Conservation (phyloP, 2,113 vertebrate genomes). For the Ursus arctos region DNA sequence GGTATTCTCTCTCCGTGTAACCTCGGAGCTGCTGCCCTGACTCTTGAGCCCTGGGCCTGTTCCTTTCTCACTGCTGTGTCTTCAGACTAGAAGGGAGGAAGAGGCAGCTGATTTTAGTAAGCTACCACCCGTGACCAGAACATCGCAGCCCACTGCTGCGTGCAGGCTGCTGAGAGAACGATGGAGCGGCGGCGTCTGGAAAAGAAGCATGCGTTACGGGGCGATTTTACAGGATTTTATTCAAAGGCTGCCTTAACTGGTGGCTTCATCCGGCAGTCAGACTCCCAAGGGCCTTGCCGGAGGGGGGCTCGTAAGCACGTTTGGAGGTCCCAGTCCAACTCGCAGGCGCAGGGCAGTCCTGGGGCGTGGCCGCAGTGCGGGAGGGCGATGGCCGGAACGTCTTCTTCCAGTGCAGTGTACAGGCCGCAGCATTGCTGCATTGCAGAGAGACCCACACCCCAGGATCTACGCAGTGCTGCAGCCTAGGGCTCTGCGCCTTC, state of each 20-base stretch:
- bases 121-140: background rate
- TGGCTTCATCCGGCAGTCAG: background rate
- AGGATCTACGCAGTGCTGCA: background rate
- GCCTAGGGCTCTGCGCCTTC: background rate
- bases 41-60: background rate
- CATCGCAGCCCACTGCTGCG: conserved; percentile 17
- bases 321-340: background rate
- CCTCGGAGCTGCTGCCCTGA: background rate
- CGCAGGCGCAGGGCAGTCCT: background rate
- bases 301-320: background rate
- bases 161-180: background rate
- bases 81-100: background rate
- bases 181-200: background rate
- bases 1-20: background rate
- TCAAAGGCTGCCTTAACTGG: conserved; percentile 21
- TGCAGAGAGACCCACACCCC: background rate
- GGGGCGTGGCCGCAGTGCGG: no score
- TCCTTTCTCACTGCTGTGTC: background rate
- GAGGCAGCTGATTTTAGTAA: conserved; percentile 47
- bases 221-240: conserved; percentile 11
- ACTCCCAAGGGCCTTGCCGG: background rate
- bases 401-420: background rate
- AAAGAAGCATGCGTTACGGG: conserved; percentile 19
- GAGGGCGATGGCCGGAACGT: background rate
- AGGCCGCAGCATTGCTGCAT: no score